Percentiles rank a stretch among this genome's conserved stretches.
Evolutionary conservation across 2,888 invertebrate species (phyloP).

Genomic region (Drosophila atripex): DNA sequence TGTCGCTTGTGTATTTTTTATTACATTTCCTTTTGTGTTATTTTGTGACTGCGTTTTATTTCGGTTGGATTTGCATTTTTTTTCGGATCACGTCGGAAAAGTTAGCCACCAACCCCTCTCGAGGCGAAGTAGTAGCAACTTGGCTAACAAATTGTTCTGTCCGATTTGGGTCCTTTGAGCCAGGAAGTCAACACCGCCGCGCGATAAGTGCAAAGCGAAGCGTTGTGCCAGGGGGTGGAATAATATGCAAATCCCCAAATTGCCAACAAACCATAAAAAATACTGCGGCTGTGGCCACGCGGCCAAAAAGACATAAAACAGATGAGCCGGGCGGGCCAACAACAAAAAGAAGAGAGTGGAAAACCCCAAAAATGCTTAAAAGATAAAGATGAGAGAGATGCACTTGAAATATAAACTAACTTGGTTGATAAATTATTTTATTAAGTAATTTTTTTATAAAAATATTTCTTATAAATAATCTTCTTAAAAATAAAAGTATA

Average conservation of each 20-base stretch:
- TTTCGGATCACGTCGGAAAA: no score
- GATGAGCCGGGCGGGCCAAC: constrained; percentile 31
- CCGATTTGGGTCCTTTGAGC: constrained; percentile 28
- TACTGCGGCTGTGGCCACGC: constrained; percentile 37
- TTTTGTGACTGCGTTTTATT: constrained; percentile 43
- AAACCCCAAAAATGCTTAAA: constrained; percentile 39
- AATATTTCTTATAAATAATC: no score
- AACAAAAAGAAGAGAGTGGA: background rate
- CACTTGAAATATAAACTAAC: background rate
- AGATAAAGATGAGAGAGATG: constrained; percentile 39
- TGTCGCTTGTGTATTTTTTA: constrained; percentile 22
- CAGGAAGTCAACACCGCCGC: constrained; percentile 56
- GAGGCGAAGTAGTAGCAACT: constrained; percentile 39
- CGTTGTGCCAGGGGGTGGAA: constrained; percentile 2
- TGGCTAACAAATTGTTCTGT: constrained; percentile 62
- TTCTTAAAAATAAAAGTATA: no score
- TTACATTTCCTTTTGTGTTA: constrained; percentile 40
- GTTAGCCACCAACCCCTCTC: background rate
- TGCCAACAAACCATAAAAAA: constrained; percentile 70
- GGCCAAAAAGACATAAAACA: constrained; percentile 56
- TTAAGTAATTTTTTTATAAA: background rate
- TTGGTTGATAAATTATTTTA: background rate
- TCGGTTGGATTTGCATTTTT: constrained; percentile 67
- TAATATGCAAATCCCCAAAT: constrained; percentile 61
- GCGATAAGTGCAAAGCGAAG: constrained; percentile 53